phyloP scores from a whole-genome alignment of 37 sponge, comb jelly and placozoan genomes.

The Agelas oroides region DNA sequence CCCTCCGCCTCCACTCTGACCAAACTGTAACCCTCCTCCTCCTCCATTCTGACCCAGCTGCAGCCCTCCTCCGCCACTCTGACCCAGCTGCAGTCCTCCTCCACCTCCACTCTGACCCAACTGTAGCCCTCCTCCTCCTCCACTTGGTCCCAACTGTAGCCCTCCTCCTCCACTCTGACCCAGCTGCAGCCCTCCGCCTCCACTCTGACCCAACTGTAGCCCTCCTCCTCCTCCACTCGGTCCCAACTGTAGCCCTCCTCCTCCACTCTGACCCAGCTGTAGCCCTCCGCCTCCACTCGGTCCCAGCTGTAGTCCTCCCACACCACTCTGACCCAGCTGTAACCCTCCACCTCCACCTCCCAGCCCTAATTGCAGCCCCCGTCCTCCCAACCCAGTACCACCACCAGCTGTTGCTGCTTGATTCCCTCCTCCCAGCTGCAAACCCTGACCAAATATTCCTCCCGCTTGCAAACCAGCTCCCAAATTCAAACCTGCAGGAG shows the following conservation, averaged over 20 bases:
- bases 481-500: no score
- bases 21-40: slow-evolving; percentile 53
- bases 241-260: slow-evolving; percentile 32
- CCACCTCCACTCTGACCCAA: background rate
- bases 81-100: background rate
- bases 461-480: no score
- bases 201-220: background rate
- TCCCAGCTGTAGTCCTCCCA: slow-evolving; percentile 6
- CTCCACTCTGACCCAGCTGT: background rate
- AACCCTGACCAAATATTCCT: background rate
- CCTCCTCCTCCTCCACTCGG: background rate
- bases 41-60: background rate
- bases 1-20: background rate
- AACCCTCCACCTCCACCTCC: background rate
- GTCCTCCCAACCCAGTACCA: background rate
- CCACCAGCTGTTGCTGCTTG: background rate
- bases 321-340: background rate
- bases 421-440: slow-evolving; percentile 1
- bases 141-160: slow-evolving; percentile 9
- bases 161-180: background rate
- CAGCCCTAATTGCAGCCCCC: no score
- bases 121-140: slow-evolving; percentile 2
- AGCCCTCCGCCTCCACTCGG: background rate
- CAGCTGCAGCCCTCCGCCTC: slow-evolving; percentile 17
- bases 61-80: slow-evolving; percentile 21